Conservation (phyloP, 2,113 vertebrate genomes). For the Crotalus viridis region DNA sequence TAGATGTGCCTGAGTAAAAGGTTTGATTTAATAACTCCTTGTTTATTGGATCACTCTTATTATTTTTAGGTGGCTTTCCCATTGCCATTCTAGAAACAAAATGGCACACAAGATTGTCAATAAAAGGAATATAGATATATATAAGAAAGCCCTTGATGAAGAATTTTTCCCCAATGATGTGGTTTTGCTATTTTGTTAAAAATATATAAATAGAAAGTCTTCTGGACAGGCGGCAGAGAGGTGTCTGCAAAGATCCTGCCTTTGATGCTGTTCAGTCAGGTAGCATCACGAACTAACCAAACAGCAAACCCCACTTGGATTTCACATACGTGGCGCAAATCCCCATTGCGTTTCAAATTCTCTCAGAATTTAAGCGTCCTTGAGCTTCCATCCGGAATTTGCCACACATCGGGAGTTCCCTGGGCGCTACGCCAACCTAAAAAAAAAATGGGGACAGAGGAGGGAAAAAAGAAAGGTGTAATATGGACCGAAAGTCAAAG, state of each 20-base stretch:
- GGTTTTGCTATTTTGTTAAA: slow-evolving; percentile 73
- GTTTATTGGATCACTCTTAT: not conserved
- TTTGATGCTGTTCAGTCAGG: slow-evolving; percentile 63
- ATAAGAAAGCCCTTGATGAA: slow-evolving; percentile 62
- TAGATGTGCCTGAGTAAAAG: not conserved
- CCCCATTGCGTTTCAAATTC: slow-evolving; percentile 74
- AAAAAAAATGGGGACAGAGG: slow-evolving; percentile 77
- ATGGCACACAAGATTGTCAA: slow-evolving; percentile 48
- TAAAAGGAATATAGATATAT: slow-evolving; percentile 2
- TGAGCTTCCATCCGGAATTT: slow-evolving; percentile 82
- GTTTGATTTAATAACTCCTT: not conserved
- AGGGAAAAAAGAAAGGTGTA: slow-evolving; percentile 74
- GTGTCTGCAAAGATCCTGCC: slow-evolving; percentile 68
- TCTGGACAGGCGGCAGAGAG: slow-evolving; percentile 65
- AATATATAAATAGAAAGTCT: slow-evolving; percentile 81
- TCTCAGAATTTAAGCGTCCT: slow-evolving; percentile 83
- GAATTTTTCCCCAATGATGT: slow-evolving; percentile 55
- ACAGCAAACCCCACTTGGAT: slow-evolving; percentile 67
- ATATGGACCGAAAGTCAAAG: slow-evolving; percentile 64
- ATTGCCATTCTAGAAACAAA: slow-evolving; percentile 31
- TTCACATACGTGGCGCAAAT: slow-evolving; percentile 48
- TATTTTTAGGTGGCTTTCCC: slow-evolving; percentile 58
- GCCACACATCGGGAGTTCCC: slow-evolving; percentile 79
- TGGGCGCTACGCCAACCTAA: slow-evolving; percentile 77
- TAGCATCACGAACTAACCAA: slow-evolving; percentile 68